Evolutionary conservation across 2,797 vertebrate species (phyloP).

Genomic region (Sebastes jordani): DNA sequence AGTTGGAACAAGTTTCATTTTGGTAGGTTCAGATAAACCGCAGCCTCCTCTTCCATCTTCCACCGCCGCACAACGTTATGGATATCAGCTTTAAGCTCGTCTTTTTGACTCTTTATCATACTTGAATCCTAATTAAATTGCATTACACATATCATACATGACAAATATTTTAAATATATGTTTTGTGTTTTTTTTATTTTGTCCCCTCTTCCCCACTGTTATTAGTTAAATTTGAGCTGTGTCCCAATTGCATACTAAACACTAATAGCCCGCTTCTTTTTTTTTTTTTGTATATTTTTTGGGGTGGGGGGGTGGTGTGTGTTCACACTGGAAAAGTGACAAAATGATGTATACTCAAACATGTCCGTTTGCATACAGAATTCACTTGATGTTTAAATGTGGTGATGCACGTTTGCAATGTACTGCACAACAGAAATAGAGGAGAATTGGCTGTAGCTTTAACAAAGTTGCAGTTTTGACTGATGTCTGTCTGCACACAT

Average conservation of each 20-base stretch:
- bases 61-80: neutral
- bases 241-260: slow-evolving; percentile 59
- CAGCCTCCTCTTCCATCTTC: neutral
- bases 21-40: neutral
- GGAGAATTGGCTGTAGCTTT: neutral
- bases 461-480: slow-evolving; percentile 13
- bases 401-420: neutral
- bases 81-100: slow-evolving; percentile 57
- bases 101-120: slow-evolving; percentile 36
- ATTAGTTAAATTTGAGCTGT: slow-evolving; percentile 74
- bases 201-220: slow-evolving; percentile 68
- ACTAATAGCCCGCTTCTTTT: neutral
- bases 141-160: slow-evolving; percentile 26
- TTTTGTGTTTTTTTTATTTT: slow-evolving; percentile 48
- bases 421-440: neutral
- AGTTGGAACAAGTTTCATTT: neutral
- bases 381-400: neutral
- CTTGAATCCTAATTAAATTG: neutral
- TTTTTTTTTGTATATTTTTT: neutral
- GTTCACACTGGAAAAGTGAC: neutral
- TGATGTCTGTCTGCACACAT: slow-evolving; percentile 11
- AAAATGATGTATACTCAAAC: slow-evolving; percentile 1
- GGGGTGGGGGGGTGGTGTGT: neutral
- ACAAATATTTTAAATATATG: slow-evolving; percentile 17
- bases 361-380: neutral